These are phyloP conservation scores for Microctonus brassicae DNA, from an alignment of 2,888 invertebrate species.

Conservation along the genomic window DNA sequence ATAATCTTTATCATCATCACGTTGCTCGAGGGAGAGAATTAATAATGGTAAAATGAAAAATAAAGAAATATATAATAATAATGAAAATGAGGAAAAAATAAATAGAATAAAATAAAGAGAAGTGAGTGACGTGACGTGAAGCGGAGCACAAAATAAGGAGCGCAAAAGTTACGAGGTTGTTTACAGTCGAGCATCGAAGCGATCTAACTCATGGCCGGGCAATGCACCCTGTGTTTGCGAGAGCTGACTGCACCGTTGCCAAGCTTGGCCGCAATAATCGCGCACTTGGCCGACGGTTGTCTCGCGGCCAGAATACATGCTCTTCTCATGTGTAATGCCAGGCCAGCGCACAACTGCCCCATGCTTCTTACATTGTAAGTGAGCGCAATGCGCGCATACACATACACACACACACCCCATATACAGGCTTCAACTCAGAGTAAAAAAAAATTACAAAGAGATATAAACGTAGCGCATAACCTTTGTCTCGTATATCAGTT, in stretches of 20 bases:
- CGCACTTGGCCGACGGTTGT: slow-evolving; percentile 43
- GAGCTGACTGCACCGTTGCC: slow-evolving; percentile 40
- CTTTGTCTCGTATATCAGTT: background rate
- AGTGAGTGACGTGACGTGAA: slow-evolving; percentile 32
- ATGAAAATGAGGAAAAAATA: background rate
- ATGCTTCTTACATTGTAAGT: background rate
- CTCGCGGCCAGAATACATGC: slow-evolving; percentile 32
- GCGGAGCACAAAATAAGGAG: slow-evolving; percentile 39
- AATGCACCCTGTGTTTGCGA: slow-evolving; percentile 59
- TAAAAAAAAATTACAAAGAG: background rate
- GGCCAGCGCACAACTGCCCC: no score
- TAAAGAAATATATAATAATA: no score
- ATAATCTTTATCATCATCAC: background rate
- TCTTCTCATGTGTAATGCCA: no score
- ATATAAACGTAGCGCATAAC: background rate
- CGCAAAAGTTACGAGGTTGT: slow-evolving; percentile 63
- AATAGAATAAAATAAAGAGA: background rate
- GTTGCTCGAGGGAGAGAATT: background rate
- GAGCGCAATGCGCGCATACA: background rate
- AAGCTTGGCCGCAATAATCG: slow-evolving; percentile 51
- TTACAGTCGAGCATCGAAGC: slow-evolving; percentile 62
- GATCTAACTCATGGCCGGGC: slow-evolving; percentile 66
- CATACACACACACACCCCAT: slow-evolving; percentile 25
- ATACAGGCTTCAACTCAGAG: slow-evolving; percentile 31
- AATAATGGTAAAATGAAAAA: no score